Percentiles rank a stretch among this genome's conserved stretches.
Conservation (phyloP, 2,113 vertebrate genomes). For the Serilophus lunatus region DNA sequence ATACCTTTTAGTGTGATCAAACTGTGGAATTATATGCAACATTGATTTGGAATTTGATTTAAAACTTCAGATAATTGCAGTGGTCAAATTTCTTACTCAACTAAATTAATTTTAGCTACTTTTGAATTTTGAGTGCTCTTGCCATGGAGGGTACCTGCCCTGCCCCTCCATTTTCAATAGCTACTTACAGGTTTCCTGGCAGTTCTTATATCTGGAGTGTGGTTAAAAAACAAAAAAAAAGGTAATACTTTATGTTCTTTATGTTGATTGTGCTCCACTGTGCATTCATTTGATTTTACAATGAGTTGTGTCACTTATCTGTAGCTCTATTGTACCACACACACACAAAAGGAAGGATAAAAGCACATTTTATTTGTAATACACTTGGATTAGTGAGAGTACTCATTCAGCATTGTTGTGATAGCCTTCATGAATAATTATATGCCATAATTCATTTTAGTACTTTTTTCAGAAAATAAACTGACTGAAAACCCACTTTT, state of each 20-base stretch:
- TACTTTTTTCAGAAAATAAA: not conserved
- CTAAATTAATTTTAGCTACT: constrained; percentile 18
- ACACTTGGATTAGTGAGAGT: not conserved
- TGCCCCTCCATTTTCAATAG: constrained; percentile 78
- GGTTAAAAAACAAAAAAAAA: not conserved
- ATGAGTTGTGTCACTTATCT: not conserved
- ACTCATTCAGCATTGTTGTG: not conserved
- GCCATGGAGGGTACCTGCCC: constrained; percentile 83
- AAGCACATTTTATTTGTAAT: not conserved
- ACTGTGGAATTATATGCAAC: not conserved
- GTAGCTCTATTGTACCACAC: not conserved
- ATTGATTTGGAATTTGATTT: not conserved
- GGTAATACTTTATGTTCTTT: not conserved
- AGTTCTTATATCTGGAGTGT: constrained; percentile 70
- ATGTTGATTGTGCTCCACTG: not conserved
- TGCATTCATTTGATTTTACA: constrained; percentile 2
- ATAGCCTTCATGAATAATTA: not conserved
- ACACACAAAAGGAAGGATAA: not conserved
- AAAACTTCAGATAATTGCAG: not conserved
- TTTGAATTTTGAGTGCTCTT: constrained; percentile 77
- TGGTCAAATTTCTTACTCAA: not conserved
- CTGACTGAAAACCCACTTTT: constrained; percentile 35
- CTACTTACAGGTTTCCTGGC: constrained; percentile 70
- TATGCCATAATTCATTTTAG: not conserved
- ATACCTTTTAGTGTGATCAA: not conserved